Conservation (phyloP, 2,113 vertebrate genomes). For the Saguinus midas region DNA sequence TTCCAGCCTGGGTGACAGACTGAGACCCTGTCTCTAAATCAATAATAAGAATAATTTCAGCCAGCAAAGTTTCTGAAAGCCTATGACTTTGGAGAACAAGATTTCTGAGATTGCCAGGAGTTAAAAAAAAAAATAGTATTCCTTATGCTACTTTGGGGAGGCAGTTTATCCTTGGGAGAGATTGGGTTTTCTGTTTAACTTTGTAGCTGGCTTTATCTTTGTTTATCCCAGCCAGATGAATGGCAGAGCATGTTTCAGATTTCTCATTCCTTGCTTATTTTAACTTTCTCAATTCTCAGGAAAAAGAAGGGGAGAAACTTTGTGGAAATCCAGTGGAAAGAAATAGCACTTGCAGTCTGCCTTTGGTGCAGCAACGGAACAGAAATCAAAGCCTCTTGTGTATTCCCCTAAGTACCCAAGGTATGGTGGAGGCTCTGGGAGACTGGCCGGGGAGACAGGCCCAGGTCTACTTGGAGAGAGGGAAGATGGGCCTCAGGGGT, state of each 20-base stretch:
- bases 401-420: background rate
- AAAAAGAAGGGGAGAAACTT: background rate
- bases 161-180: background rate
- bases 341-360: background rate
- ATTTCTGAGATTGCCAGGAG: background rate
- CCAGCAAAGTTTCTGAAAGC: background rate
- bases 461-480: background rate
- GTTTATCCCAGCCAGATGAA: background rate
- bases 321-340: background rate
- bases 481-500: background rate
- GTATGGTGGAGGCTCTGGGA: background rate
- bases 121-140: background rate
- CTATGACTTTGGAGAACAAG: background rate
- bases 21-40: no score
- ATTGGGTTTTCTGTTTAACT: background rate
- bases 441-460: background rate
- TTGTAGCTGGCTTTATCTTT: slow-evolving; percentile 8
- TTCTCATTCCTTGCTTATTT: background rate
- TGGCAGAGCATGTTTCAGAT: background rate
- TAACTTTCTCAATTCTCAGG: background rate
- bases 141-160: background rate
- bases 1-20: no score
- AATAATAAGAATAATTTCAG: no score
- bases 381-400: background rate
- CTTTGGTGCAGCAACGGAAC: background rate